A percentile compares a stretch with the other conserved stretches of the same genome.
These are phyloP conservation scores for Gnatocerus cornutus DNA, from an alignment of 2,888 invertebrate species.

Conservation along the genomic window DNA sequence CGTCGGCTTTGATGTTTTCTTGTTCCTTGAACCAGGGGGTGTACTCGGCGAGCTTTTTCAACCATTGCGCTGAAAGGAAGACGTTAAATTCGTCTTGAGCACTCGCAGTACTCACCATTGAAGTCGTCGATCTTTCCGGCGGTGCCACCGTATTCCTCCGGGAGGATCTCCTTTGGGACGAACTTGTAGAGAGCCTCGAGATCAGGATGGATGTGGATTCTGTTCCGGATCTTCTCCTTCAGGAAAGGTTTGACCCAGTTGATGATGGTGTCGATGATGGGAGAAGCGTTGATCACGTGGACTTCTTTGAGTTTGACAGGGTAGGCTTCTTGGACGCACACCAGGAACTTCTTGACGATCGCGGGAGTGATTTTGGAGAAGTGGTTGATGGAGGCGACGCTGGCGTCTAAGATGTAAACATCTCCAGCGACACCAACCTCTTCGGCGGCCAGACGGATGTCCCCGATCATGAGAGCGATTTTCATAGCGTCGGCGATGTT, in stretches of 20 bases:
- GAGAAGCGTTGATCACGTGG: conserved; percentile 88
- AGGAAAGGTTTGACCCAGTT: conserved; percentile 90
- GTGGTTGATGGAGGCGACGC: conserved; percentile 84
- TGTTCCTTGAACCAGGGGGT: conserved; percentile 88
- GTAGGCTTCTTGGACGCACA: conserved; percentile 91
- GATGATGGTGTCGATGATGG: conserved; percentile 88
- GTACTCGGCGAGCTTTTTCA: conserved; percentile 84
- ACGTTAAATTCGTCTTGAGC: neutral
- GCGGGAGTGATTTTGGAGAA: conserved; percentile 90
- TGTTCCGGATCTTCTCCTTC: conserved; percentile 89
- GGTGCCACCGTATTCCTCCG: conserved; percentile 88
- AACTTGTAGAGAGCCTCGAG: conserved; percentile 84
- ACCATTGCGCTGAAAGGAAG: conserved; percentile 81
- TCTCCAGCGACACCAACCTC: conserved; percentile 88
- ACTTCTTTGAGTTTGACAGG: conserved; percentile 91
- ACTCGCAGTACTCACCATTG: conserved; percentile 74
- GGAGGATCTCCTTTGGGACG: conserved; percentile 86
- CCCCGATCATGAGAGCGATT: conserved; percentile 88
- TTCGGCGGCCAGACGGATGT: conserved; percentile 85
- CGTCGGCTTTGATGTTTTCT: conserved; percentile 85
- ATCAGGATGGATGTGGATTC: conserved; percentile 86
- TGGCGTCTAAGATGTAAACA: conserved; percentile 86
- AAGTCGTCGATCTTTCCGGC: conserved; percentile 82
- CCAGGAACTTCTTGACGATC: conserved; percentile 87
- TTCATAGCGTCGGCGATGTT: conserved; percentile 87